phyloP scores from a whole-genome alignment of 2,888 invertebrate genomes.

The Lasioglossum vierecki region DNA sequence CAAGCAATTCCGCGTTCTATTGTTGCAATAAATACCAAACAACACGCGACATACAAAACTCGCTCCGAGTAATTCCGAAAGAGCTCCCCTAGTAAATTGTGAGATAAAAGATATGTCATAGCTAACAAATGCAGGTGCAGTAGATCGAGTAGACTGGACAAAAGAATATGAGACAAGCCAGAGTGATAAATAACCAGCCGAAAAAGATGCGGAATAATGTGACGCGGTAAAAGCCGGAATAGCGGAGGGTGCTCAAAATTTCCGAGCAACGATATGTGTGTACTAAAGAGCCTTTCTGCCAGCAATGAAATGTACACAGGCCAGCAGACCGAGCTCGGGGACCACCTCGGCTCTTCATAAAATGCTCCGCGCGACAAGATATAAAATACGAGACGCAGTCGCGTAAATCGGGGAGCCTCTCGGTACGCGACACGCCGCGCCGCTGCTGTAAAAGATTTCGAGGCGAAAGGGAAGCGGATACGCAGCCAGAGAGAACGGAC shows the following conservation, averaged over 20 bases:
- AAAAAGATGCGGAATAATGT: background rate
- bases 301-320: background rate
- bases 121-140: background rate
- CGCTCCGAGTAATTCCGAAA: background rate
- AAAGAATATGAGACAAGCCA: background rate
- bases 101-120: background rate
- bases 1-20: background rate
- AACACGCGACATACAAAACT: background rate
- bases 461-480: constrained; percentile 2
- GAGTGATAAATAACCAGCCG: background rate
- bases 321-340: background rate
- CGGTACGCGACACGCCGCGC: constrained; percentile 13
- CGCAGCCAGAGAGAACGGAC: background rate
- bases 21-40: background rate
- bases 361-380: constrained; percentile 3
- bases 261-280: background rate
- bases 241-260: background rate
- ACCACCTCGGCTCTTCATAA: background rate
- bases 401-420: constrained; percentile 18
- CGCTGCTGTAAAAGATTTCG: constrained; percentile 31
- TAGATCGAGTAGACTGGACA: background rate
- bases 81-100: background rate
- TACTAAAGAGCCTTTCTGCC: background rate
- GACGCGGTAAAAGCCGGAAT: background rate
- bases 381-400: constrained; percentile 4